Base-by-base conservation (phyloP, 2,113 vertebrate genomes). In the Gnathonemus echidnorhynchus region DNA sequence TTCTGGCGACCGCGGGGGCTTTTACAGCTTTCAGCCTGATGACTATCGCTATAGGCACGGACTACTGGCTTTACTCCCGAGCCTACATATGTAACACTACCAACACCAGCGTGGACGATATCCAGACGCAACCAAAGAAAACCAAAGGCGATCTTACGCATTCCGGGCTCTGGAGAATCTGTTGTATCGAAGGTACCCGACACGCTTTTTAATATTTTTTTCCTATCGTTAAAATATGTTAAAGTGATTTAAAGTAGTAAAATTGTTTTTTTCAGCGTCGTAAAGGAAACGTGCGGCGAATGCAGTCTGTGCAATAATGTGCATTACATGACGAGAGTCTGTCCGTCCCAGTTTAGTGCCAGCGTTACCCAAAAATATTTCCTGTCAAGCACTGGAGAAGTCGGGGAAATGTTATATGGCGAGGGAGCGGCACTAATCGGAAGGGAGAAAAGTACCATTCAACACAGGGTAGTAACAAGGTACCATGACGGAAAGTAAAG, bases 31-130 rank as follows among this genome's bases (percentile, higher is more conserved):
- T 99, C 95, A 97, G 98, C 94, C 97, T 99, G 92, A 99, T 99
- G 98, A 97, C 97, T 95, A 98, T 99, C 95, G 98, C 98, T 93
- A 97, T 99, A 92, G 98, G 98, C 91, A 99, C 98, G 93, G 98
- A 99, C 96, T 99, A 99, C 96, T 99, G 98, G 98, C 97, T 99
- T 27, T 99, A 99, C 94, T 98, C 98, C 89, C 96, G 97, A 93
- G 98, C 97, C 86, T 96, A 98, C 94, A 97, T 98, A 94, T 99
- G 98, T 95, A 99, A 99, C 95, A 95, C 94, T 91, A 99, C 97
- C 95, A 99, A 99, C 94, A 93, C 95, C 91, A 97, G 95, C 89
- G 86, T 96, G 92, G 98, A 98, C 91, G 97, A 97, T 24, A 91
- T 93, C 90, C 97, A 96, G 92, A 91, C 95, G 35, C 97, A 97